Evolutionary conservation across 2,113 vertebrate genomes (phyloP).

Genomic region (Eubucco bourcierii): DNA sequence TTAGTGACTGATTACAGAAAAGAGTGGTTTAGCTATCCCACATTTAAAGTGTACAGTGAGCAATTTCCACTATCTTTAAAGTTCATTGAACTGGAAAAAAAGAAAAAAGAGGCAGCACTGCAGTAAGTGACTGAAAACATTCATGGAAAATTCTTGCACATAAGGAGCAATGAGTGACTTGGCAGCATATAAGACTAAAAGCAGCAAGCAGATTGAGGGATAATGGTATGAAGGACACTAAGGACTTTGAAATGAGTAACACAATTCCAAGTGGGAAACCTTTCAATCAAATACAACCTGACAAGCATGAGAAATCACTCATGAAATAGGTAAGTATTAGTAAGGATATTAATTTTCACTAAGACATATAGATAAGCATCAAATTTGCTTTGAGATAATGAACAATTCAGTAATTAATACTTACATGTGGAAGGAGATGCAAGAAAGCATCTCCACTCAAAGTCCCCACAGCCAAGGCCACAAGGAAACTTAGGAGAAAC

Average conservation of each 20-base stretch:
- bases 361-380: not conserved
- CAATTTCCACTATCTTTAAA: not conserved
- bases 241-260: not conserved
- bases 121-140: not conserved
- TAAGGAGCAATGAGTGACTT: not conserved
- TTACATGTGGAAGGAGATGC: conserved; percentile 96
- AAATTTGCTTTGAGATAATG: not conserved
- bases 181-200: not conserved
- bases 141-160: not conserved
- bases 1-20: not conserved
- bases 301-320: not conserved
- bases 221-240: not conserved
- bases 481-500: conserved; percentile 96
- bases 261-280: not conserved
- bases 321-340: not conserved
- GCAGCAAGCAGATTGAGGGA: not conserved
- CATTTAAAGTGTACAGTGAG: not conserved
- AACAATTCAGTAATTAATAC: conserved; percentile 56
- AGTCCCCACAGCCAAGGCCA: conserved; percentile 94
- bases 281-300: not conserved
- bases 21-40: not conserved
- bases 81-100: not conserved
- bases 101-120: not conserved
- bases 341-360: not conserved
- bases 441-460: conserved; percentile 96